These are phyloP conservation scores for Acyrthosiphon pisum DNA, from an alignment of 1,140 invertebrate species.

Conservation along the genomic window DNA sequence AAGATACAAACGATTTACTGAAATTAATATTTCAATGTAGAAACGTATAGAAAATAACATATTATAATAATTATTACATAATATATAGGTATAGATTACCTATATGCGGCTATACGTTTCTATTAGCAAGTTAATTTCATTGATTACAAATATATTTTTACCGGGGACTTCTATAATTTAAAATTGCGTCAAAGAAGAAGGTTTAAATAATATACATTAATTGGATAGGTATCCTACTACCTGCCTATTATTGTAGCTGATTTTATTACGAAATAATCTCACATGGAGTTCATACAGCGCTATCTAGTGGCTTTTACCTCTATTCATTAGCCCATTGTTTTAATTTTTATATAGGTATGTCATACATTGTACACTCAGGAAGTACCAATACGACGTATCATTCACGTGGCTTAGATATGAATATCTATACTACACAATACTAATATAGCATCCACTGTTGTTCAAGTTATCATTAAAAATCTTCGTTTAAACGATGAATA, in stretches of 20 bases:
- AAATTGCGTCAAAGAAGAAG: background rate
- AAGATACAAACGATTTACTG: background rate
- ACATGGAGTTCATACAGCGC: slow-evolving; percentile 8
- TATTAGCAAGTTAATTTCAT: background rate
- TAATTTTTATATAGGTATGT: background rate
- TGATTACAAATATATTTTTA: background rate
- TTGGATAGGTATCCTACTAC: background rate
- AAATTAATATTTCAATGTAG: background rate
- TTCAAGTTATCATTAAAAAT: background rate
- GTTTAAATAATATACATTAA: background rate
- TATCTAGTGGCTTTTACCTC: background rate
- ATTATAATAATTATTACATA: background rate
- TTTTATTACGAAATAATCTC: background rate
- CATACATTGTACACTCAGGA: background rate
- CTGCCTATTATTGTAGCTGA: background rate
- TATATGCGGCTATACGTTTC: background rate
- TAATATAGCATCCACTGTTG: background rate
- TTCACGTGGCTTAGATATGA: background rate
- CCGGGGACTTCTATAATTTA: background rate
- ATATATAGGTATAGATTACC: no score
- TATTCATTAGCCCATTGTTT: background rate
- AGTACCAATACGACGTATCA: background rate
- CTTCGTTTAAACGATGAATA: background rate
- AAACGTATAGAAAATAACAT: background rate
- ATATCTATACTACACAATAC: background rate